Evolutionary conservation across 2,888 invertebrate species (phyloP).

Genomic region (Oxytorus armatus): DNA sequence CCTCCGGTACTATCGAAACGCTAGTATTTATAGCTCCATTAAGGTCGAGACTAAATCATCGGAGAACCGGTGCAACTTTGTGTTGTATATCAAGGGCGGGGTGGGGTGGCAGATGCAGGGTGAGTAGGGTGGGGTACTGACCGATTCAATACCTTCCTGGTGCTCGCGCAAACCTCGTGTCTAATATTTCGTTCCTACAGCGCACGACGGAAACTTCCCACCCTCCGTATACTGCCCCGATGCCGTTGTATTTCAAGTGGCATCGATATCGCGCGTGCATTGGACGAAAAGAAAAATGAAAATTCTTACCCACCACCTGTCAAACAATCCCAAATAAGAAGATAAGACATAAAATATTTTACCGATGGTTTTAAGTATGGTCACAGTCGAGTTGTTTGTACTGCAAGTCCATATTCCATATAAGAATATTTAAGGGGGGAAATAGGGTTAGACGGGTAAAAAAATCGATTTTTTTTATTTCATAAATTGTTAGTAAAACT

Average conservation of each 20-base stretch:
- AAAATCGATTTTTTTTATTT: too few relatives aligned
- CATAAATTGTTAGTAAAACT: too few relatives aligned
- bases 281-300: slow-evolving; percentile 62
- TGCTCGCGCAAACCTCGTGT: slow-evolving; percentile 78
- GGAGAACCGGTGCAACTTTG: slow-evolving; percentile 85
- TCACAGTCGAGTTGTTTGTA: background rate
- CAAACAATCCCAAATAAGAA: slow-evolving; percentile 39
- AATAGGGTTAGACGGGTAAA: too few relatives aligned
- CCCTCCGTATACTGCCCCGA: slow-evolving; percentile 26
- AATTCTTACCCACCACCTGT: slow-evolving; percentile 46
- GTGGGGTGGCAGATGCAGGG: background rate
- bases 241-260: slow-evolving; percentile 76
- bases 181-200: slow-evolving; percentile 81
- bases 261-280: slow-evolving; percentile 71
- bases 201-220: slow-evolving; percentile 69
- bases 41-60: slow-evolving; percentile 87
- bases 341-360: slow-evolving; percentile 22
- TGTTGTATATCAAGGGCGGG: slow-evolving; percentile 76
- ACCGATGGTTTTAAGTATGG: background rate
- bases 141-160: slow-evolving; percentile 79
- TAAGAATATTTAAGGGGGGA: too few relatives aligned
- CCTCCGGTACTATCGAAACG: slow-evolving; percentile 85
- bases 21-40: slow-evolving; percentile 88
- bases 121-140: slow-evolving; percentile 70
- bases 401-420: too few relatives aligned